Percentiles rank a stretch among this genome's conserved stretches.
Evolutionary conservation across 2,797 vertebrate genomes (phyloP).

Genomic region (Hemitrygon akajei): DNA sequence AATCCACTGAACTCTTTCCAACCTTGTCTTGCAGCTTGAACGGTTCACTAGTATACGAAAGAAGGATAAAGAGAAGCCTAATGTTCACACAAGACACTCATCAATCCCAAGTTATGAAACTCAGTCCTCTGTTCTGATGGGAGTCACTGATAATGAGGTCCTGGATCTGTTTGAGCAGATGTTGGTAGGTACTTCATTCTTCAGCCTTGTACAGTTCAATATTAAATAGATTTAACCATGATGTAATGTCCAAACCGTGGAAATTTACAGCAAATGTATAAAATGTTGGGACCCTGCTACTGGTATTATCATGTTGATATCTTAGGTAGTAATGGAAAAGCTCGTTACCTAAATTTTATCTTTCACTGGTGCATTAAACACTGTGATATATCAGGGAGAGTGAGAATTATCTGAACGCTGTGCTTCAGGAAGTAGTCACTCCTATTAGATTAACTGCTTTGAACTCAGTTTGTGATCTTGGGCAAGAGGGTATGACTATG

Average conservation of each 20-base stretch:
- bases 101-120: constrained; percentile 67
- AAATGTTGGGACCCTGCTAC: neutral
- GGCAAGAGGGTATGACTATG: too few species aligned
- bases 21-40: constrained; percentile 65
- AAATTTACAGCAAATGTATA: neutral
- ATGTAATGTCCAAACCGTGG: neutral
- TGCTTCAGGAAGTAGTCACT: too few species aligned
- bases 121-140: constrained; percentile 56
- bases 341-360: neutral
- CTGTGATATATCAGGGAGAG: too few species aligned
- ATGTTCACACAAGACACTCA: constrained; percentile 64
- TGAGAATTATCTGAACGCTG: too few species aligned
- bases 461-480: too few species aligned
- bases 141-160: constrained; percentile 68
- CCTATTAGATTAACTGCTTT: too few species aligned
- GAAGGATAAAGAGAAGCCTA: constrained; percentile 79
- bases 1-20: neutral
- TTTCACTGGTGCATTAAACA: neutral
- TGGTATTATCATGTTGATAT: neutral
- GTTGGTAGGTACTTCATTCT: constrained; percentile 67
- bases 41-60: constrained; percentile 88
- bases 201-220: neutral
- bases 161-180: constrained; percentile 84
- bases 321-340: neutral
- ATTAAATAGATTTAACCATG: neutral